Evolutionary conservation across 2,113 vertebrate genomes (phyloP).

Genomic region (Istiophorus platypterus): DNA sequence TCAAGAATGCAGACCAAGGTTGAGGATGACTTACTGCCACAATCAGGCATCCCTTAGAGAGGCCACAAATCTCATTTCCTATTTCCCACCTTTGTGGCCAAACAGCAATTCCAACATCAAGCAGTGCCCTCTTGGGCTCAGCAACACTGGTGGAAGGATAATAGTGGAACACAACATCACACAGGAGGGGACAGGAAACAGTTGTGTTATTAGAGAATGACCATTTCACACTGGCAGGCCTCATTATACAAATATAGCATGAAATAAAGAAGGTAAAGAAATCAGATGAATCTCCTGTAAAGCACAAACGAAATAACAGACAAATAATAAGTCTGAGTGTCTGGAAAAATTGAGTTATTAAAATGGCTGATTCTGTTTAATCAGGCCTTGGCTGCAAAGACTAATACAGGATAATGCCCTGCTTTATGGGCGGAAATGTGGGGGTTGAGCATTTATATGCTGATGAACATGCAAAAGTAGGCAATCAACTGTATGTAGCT

Average conservation of each 20-base stretch:
- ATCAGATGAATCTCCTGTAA: neutral
- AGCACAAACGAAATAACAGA: neutral
- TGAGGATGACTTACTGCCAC: slow-evolving; percentile 54
- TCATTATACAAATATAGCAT: neutral
- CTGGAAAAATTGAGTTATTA: neutral
- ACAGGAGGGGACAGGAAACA: slow-evolving; percentile 24
- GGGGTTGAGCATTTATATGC: slow-evolving; percentile 15
- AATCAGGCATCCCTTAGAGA: slow-evolving; percentile 56
- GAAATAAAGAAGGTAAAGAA: neutral
- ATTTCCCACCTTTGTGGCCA: slow-evolving; percentile 62
- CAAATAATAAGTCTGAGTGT: neutral
- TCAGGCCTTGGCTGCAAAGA: slow-evolving; percentile 9
- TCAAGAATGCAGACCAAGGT: slow-evolving; percentile 61
- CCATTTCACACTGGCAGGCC: slow-evolving; percentile 12
- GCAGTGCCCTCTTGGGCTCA: slow-evolving; percentile 61
- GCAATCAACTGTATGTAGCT: slow-evolving; percentile 53
- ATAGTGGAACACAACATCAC: slow-evolving; percentile 59
- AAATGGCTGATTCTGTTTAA: slow-evolving; percentile 31
- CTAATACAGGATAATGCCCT: neutral
- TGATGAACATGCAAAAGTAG: slow-evolving; percentile 47
- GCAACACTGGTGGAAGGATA: slow-evolving; percentile 56
- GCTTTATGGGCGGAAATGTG: neutral
- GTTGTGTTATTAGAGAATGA: slow-evolving; percentile 32
- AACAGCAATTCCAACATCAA: slow-evolving; percentile 74
- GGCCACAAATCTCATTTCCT: slow-evolving; percentile 74